Base-by-base conservation (phyloP, 2,888 invertebrate species). In the Helicoverpa assulta region DNA sequence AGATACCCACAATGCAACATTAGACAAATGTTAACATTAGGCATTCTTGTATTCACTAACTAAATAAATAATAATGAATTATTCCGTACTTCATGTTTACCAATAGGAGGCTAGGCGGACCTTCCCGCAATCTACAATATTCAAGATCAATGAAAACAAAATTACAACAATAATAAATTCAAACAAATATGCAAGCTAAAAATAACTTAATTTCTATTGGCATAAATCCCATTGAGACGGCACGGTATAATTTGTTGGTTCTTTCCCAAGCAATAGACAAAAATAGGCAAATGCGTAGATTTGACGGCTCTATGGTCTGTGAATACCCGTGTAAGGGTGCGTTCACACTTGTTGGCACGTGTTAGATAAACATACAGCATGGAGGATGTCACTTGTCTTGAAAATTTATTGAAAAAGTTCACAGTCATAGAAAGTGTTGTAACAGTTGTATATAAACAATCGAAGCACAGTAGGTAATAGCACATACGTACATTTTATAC, bases 211-310 rank as follows among this genome's bases (percentile, higher is more conserved):
- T 43, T 14, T 0, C 0, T 0, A 8, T 16, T n/a, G 2, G 12
- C 7, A 52, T 66, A 72, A 51, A 59, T 37, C 0, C n/a, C n/a
- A 66, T 1, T 52, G 0, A 43, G 29, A 19, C 50, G 50, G 56
- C 29, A 65, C 21, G 2, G 8, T 16, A 8, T 0, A 19, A 29
- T 40, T 60, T 33, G 16, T 1, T 26, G 51, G 78, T 65, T 16
- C 57, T 57, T 72, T 72, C 78, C 80, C 80, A 57, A 58, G 43
- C 52, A 61, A 12, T 56, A 80, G 80, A 76, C 77, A 69, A 74
- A 43, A 54, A 57, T 29, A 51, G 14, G 18, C 2, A 61, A 62
- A 73, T n/a, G 60, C 21, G 54, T 47, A 61, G 59, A 67, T 66
- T 52, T 68, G 8, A 47, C 18, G 51, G 2, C 65, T 74, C 72